A percentile compares a stretch with the other conserved stretches of the same genome.
Evolutionary conservation across 2,797 vertebrate species (phyloP).

Genomic region (Rhynchonycteris naso): DNA sequence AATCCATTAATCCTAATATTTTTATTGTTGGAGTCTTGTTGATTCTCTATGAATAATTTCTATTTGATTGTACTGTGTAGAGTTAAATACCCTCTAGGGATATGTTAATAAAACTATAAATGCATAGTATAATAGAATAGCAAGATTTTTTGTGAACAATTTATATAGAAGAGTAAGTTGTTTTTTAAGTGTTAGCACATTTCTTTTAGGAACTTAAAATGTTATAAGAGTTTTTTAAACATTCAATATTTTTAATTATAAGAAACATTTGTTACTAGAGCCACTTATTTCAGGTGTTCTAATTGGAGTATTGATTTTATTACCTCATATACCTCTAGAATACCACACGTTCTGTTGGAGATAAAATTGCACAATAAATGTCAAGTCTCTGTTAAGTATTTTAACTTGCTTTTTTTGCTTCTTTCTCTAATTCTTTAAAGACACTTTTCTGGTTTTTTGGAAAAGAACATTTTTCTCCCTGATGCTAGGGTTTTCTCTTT

Average conservation of each 20-base stretch:
- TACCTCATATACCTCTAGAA: constrained; percentile 87
- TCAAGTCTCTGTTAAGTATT: constrained; percentile 82
- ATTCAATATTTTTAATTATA: constrained; percentile 89
- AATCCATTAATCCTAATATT: constrained; percentile 87
- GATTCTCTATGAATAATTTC: constrained; percentile 87
- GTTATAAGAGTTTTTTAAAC: constrained; percentile 87
- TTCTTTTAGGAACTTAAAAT: constrained; percentile 87
- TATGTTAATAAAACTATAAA: constrained; percentile 84
- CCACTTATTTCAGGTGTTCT: constrained; percentile 87
- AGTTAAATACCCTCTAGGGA: constrained; percentile 85
- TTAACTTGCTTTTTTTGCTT: constrained; percentile 1
- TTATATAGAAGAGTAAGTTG: constrained; percentile 88
- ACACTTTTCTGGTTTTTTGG: not conserved
- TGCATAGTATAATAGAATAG: constrained; percentile 88
- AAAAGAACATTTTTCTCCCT: not conserved
- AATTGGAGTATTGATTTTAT: constrained; percentile 89
- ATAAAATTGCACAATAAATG: constrained; percentile 89
- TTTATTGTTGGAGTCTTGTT: constrained; percentile 88
- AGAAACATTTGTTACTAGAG: constrained; percentile 89
- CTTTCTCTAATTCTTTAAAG: not conserved
- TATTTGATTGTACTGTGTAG: constrained; percentile 88
- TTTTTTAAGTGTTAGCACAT: constrained; percentile 88
- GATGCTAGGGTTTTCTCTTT: constrained; percentile 6
- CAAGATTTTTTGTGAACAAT: constrained; percentile 86
- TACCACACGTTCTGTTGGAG: constrained; percentile 87